Conservation (phyloP, 2,797 vertebrate genomes). For the Lutjanus argentimaculatus region DNA sequence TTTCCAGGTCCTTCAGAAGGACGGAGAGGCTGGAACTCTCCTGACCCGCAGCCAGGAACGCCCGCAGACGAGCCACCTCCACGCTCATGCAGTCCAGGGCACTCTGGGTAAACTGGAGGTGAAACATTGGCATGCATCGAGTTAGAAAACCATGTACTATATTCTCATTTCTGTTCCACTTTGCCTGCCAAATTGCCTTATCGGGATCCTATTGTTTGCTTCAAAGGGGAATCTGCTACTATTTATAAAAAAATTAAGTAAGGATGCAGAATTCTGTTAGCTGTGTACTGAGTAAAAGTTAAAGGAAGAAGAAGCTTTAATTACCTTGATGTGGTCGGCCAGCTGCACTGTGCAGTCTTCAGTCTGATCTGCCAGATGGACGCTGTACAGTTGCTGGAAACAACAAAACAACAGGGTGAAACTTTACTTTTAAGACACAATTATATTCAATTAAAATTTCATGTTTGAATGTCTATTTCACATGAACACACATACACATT, state of each 20-base stretch:
- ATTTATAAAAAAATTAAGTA: background rate
- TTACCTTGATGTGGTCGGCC: slow-evolving; percentile 97
- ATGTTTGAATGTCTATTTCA: background rate
- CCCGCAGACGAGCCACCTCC: slow-evolving; percentile 92
- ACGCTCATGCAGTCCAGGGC: slow-evolving; percentile 97
- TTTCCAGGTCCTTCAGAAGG: slow-evolving; percentile 95
- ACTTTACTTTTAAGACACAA: background rate
- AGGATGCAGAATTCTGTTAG: background rate
- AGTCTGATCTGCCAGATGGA: slow-evolving; percentile 92
- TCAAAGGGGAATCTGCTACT: too few species aligned
- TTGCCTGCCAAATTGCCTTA: background rate
- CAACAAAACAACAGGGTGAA: slow-evolving; percentile 25
- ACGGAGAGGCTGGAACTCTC: slow-evolving; percentile 89
- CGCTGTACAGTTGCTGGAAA: slow-evolving; percentile 93
- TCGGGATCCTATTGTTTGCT: background rate
- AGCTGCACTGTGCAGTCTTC: slow-evolving; percentile 97
- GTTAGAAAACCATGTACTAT: background rate
- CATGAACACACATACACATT: background rate
- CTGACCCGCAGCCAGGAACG: slow-evolving; percentile 92
- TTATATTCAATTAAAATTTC: background rate
- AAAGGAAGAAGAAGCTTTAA: background rate
- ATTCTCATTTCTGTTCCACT: background rate
- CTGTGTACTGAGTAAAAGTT: background rate
- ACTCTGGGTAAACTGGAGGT: slow-evolving; percentile 93
- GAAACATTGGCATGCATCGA: background rate